Conservation (phyloP, 2,113 vertebrate genomes). For the Pedetes capensis region DNA sequence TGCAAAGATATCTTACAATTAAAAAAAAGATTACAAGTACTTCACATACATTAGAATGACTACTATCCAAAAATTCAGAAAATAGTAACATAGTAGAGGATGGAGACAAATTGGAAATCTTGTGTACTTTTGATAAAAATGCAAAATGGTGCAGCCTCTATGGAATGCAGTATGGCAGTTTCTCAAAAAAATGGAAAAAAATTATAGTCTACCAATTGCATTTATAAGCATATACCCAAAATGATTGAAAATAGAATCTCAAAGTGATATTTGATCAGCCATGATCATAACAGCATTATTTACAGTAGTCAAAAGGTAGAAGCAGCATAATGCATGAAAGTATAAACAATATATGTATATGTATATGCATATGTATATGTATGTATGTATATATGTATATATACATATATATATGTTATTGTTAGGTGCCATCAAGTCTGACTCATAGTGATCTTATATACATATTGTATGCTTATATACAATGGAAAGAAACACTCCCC, state of each 20-base stretch:
- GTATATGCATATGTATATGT: no score
- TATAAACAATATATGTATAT: not conserved
- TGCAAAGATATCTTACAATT: not conserved
- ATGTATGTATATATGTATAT: no score
- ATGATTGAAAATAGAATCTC: not conserved
- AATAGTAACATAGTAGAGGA: not conserved
- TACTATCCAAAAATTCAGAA: not conserved
- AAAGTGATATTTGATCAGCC: not conserved
- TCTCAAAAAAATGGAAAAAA: not conserved
- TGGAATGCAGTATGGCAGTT: not conserved
- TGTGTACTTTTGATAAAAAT: not conserved
- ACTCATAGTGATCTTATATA: no score
- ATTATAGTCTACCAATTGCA: not conserved
- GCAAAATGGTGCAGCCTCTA: not conserved
- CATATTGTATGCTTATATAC: no score
- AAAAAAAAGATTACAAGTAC: not conserved
- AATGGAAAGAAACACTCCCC: no score
- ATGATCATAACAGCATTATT: not conserved
- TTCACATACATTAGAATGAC: not conserved
- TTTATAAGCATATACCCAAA: not conserved
- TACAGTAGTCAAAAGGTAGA: not conserved
- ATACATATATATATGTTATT: no score
- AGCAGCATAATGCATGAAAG: not conserved
- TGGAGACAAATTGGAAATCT: not conserved
- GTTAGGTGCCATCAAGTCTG: no score